phyloP scores from a whole-genome alignment of 2,888 invertebrate genomes.

The Brachynemurus nebulosus region DNA sequence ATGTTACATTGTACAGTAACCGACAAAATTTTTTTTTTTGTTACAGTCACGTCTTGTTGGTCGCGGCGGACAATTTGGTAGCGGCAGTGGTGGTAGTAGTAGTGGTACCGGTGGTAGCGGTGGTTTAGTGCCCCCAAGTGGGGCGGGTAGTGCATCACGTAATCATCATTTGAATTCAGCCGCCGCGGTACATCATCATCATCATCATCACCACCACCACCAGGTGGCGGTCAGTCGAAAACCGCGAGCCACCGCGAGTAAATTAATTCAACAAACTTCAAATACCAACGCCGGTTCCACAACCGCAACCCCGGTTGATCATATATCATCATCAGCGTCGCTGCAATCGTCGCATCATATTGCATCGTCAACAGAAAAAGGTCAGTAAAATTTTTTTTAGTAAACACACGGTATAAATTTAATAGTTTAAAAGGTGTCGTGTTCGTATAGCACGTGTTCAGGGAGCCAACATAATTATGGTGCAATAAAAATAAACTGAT shows the following conservation, averaged over 20 bases:
- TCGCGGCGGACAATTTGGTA: neutral
- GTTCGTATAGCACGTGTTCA: no score
- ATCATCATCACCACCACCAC: no score
- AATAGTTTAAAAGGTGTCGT: no score
- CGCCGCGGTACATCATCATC: neutral
- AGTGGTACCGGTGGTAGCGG: neutral
- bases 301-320: no score
- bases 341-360: no score
- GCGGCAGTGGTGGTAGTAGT: neutral
- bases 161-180: neutral
- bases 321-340: no score
- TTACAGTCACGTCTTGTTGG: slow-evolving; percentile 1
- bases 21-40: neutral
- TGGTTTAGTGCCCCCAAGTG: neutral
- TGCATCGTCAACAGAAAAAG: neutral
- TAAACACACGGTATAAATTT: no score
- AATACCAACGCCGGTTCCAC: no score
- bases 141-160: neutral
- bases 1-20: no score
- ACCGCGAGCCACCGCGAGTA: neutral
- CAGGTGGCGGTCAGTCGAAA: neutral
- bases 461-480: no score
- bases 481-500: no score
- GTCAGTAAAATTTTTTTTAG: neutral
- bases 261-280: neutral